phyloP scores from a whole-genome alignment of 1,140 invertebrate genomes.

The Leptinotarsa defecta region DNA sequence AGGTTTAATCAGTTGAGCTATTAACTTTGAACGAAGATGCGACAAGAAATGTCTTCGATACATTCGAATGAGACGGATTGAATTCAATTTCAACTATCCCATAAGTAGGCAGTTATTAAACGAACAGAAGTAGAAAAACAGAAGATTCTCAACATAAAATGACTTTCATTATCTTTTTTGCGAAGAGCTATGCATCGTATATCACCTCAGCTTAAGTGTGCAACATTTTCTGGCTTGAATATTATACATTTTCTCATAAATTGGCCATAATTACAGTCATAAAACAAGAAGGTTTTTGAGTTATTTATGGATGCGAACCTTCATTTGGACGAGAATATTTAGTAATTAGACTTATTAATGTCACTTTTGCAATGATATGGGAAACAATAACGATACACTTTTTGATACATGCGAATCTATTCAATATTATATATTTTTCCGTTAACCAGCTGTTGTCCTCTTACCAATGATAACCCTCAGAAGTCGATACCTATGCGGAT shows the following conservation, averaged over 20 bases:
- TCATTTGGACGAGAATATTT: slow-evolving; percentile 9
- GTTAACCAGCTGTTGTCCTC: too few relatives aligned
- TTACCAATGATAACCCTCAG: too few relatives aligned
- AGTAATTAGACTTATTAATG: neutral
- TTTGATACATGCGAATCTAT: too few relatives aligned
- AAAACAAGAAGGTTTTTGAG: slow-evolving; percentile 30
- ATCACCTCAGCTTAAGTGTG: slow-evolving; percentile 32
- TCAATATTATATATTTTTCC: too few relatives aligned
- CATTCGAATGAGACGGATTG: too few relatives aligned
- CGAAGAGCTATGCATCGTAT: slow-evolving; percentile 25
- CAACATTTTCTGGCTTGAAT: slow-evolving; percentile 29
- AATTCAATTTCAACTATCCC: too few relatives aligned
- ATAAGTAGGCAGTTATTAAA: slow-evolving; percentile 1
- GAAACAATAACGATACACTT: neutral
- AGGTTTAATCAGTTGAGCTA: too few relatives aligned
- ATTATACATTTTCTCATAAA: slow-evolving; percentile 36
- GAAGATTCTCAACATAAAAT: slow-evolving; percentile 16
- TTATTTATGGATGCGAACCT: slow-evolving; percentile 31
- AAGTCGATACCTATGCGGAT: too few relatives aligned
- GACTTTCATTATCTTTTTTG: slow-evolving; percentile 20
- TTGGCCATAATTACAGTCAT: slow-evolving; percentile 41
- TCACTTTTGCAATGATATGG: neutral
- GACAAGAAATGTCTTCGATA: too few relatives aligned
- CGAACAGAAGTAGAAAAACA: neutral
- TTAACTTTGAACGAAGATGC: too few relatives aligned